Evolutionary conservation across 2,113 vertebrate genomes (phyloP), one percentile per base, ranked within the genome.

Genomic region (Anoplopoma fimbria): DNA sequence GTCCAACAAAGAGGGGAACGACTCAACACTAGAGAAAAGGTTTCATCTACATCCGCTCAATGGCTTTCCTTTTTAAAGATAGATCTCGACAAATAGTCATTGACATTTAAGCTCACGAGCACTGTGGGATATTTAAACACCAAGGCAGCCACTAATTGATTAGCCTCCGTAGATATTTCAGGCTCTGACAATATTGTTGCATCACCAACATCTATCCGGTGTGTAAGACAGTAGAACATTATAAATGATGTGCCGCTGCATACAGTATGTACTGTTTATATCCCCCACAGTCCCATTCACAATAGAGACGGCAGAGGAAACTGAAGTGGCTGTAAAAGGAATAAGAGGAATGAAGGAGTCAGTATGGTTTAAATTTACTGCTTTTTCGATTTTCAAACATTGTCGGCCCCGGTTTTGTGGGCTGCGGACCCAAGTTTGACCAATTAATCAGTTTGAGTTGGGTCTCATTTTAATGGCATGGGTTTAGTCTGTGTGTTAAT

Each of bases 101-200:
- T 94, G 92, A 90, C 92, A 94, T 94, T 94, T 91, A 91, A 87
- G 81, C 88, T 85, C 79, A 69, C 34, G 33, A 79, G 82, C 65
- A 69, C 73, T 62, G 71, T 68, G 75, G 57, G 75, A 69, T 81
- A 89, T 90, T 92, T 75, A 85, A 83, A 82, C 86, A 91, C 87
- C 84, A 81, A 83, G 79, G 89, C 85, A 69, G 73, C 14, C 45
- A 19, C 77, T 90, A 89, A 93, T 92, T 90, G 88, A 94, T 92
- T 88, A 83, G 40, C 53, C 29, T 85, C 70, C 71, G 83, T 82
- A 63, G 88, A 85, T 92, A 88, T 93, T 94, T 92, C 92, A 89
- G 68, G 63, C 67, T 81, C 82, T 83, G 87, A 88, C 91, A 87
- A 82, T 80, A 86, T 79, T 77, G 69, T 92, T 92, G 78, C 90